Evolutionary conservation across 2,797 vertebrate species (phyloP), one percentile per base, ranked within the genome.

Genomic region (Alauda arvensis): DNA sequence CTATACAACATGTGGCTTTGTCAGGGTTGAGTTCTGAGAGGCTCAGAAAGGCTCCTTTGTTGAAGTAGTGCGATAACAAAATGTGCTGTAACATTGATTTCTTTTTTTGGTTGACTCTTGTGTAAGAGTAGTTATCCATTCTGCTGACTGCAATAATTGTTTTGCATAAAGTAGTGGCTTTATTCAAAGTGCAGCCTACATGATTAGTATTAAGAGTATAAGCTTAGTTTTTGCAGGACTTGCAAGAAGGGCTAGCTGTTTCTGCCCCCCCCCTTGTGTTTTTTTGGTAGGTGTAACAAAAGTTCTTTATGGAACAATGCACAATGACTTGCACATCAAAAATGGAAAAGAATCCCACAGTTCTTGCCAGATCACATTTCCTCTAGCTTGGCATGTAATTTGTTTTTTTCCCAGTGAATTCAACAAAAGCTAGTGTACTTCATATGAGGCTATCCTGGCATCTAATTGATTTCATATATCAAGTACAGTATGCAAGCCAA

Each of bases 401-500:
- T 84, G 14, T 0, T 10, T 74, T 61, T 85, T 63, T 52, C 34
- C 23, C 46, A 66, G 18, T 72, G 29, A 90, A 92, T 81, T 82
- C 42, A 88, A 6, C 46, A 51, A 80, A 90, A 88, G 75, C 82
- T 76, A 83, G 18, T 46, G 8, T 85, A 56, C 46, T 68, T 95
- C 77, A 42, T 92, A 9, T 72, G 37, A 91, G 68, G 28, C 39
- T 65, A 28, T 85, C 65, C 45, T 91, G 48, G 77, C 79, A 87
- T 91, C 45, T 94, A 56, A 91, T 82, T 84, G 45, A 77, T 93
- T 91, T 91, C 43, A 72, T 87, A 31, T 94, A 81, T 90, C 65
- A 91, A 92, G 34, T 71, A 46, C 42, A 77, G 31, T 81, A 33
- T 14, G 5, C 33, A 48, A 83, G 70, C 79, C 60, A 83, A 87